Conservation (phyloP, 1,140 invertebrate genomes). For the Diuraphis noxia region DNA sequence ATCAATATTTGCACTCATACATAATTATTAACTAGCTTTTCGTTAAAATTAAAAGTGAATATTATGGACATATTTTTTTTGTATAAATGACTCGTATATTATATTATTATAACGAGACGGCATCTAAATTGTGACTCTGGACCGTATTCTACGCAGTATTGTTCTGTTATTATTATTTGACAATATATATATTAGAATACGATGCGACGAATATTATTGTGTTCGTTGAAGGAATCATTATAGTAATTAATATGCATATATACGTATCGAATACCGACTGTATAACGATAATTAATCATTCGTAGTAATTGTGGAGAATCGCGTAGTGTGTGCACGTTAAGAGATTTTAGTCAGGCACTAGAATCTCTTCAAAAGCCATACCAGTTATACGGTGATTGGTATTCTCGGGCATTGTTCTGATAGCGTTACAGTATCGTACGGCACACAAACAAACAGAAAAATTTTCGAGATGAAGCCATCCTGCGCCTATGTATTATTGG, state of each 20-base stretch:
- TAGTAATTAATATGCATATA: too few species aligned
- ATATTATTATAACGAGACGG: too few species aligned
- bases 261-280: not conserved
- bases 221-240: not conserved
- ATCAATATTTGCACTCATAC: too few species aligned
- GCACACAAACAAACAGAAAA: not conserved
- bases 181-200: too few species aligned
- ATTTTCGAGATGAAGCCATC: not conserved
- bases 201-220: too few species aligned
- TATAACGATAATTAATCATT: not conserved
- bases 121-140: too few species aligned
- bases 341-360: not conserved
- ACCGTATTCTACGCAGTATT: too few species aligned
- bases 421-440: not conserved
- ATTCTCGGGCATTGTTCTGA: not conserved
- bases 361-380: not conserved
- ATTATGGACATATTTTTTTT: too few species aligned
- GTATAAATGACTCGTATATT: too few species aligned
- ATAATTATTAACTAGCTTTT: too few species aligned
- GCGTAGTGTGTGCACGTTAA: not conserved
- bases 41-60: too few species aligned
- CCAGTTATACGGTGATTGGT: not conserved
- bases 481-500: not conserved
- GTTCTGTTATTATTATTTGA: too few species aligned
- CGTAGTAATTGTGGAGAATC: not conserved